Base-by-base conservation (phyloP, 2,888 invertebrate genomes). In the Chalcosyrphus nemorum region DNA sequence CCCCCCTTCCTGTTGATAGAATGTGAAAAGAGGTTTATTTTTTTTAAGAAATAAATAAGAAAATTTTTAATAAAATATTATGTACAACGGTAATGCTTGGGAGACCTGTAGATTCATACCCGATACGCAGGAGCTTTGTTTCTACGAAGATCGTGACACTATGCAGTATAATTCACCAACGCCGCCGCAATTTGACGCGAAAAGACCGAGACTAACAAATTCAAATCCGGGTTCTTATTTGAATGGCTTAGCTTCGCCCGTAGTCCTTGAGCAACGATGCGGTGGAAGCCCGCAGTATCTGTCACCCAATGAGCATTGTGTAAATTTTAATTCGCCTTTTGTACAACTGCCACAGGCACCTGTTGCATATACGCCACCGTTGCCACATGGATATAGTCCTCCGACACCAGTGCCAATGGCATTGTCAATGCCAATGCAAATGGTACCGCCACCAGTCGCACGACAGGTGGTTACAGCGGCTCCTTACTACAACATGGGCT, bases 271-370 rank as follows among this genome's bases (percentile, higher is more conserved):
- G 54, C 70, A 56, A 19, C 50, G 19, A 21, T 15, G 59, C 11
- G 17, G 29, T 56, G 9, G 38, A 11, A 74, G 54, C 50, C 43
- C 84, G 2, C 74, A 70, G n/a, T 74, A 35, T 70, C 27, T 82
- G 52, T 19, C 78, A 43, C 65, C 54, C 11, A 86, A 63, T 59
- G 87, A 86, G 57, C 72, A 85, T 29, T 85, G 85, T 84, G 86
- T 86, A 29, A 84, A 86, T 72, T 86, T 86, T 15, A 86, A 82
- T 61, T 66, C 81, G 35, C 75, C 82, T 2, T 66, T 50, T 21
- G 24, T 57, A 19, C 75, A 78, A 81, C 66, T 47, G 50, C 84
- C 5, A 32, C 82, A 35, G 85, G 86, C 45, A 86, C 87, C 70
- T 50, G 77, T 41, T 41, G 72, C 86, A 9, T 80, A 72, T 61